Evolutionary conservation across 2,797 vertebrate species (phyloP).

Genomic region (Melanogrammus aeglefinus): DNA sequence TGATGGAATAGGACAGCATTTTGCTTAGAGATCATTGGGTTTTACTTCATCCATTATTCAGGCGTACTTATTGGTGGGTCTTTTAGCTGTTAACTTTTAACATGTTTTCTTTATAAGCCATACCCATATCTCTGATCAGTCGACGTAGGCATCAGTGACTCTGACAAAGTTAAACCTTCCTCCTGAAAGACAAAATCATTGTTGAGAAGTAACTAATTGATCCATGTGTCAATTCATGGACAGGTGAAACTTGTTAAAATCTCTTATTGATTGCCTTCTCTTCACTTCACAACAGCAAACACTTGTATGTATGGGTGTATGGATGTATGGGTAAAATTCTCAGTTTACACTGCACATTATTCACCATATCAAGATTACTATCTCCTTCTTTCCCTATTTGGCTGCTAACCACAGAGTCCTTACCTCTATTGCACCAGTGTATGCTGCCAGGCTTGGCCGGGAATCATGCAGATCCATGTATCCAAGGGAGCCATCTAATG

Average conservation of each 20-base stretch:
- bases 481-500: slow-evolving; percentile 63
- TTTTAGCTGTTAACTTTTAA: neutral
- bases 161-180: slow-evolving; percentile 46
- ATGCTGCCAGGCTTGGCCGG: slow-evolving; percentile 30
- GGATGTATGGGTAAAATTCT: neutral
- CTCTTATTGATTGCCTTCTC: neutral
- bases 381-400: neutral
- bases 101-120: slow-evolving; percentile 16
- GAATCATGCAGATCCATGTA: slow-evolving; percentile 51
- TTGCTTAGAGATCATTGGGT: neutral
- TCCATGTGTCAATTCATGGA: neutral
- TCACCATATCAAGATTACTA: neutral
- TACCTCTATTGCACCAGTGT: slow-evolving; percentile 53
- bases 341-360: neutral
- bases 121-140: slow-evolving; percentile 67
- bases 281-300: neutral
- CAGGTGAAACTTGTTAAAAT: neutral
- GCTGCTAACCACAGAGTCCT: slow-evolving; percentile 20
- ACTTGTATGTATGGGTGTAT: too few species aligned
- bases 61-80: neutral
- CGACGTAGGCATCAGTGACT: slow-evolving; percentile 43
- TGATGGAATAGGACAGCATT: neutral
- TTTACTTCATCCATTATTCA: neutral
- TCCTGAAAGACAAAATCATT: slow-evolving; percentile 62
- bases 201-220: slow-evolving; percentile 4